Base-by-base conservation (phyloP, 1,140 invertebrate genomes). In the Brachionus manjavacas region DNA sequence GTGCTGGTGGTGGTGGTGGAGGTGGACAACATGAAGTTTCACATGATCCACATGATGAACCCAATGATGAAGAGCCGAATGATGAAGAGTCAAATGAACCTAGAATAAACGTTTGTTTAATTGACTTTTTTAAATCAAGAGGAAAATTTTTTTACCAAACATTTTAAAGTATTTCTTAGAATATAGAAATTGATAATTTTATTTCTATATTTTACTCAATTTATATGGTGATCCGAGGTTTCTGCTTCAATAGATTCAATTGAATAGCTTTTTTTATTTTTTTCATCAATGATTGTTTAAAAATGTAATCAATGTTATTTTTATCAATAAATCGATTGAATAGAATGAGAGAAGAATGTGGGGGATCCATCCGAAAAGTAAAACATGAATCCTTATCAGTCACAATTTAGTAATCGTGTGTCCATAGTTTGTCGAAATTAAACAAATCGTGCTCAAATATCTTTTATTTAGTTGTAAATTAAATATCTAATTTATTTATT, bases 1-100 rank as follows among this genome's bases (percentile, higher is more conserved):
- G 68, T 72, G n/a, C n/a, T n/a, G 16, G 14, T 39, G 68, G 28
- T 39, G 31, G 31, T 28, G 66, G 31, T 16, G 70, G 39, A 43
- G 70, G 31, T 41, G 35, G 16, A 74, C 70, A 39, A 9, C 16
- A 35, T 74, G 70, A 41, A 74, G 70, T 41, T 23, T 41, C 28
- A 39, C 31, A 20, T 74, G 70, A 74, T 39, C 70, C 70, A 43
- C 31, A 74, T 74, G 70, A 74, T 74, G 70, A 74, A 74, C 31
- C 70, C 28, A 74, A 39, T 72, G 68, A 74, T 68, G 66, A 68
- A 35, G 39, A 35, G 16, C 16, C 35, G 28, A 74, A 74, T 72
- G 28, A 41, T 28, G 28, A 28, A 28, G 28, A 1, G 28, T 28
- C 28, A 28, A 28, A 28, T 31, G 28, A 31, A 31, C 28, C 28